These are phyloP conservation scores for Actinemys pallida DNA, from an alignment of 2,113 vertebrate species.

Conservation along the genomic window DNA sequence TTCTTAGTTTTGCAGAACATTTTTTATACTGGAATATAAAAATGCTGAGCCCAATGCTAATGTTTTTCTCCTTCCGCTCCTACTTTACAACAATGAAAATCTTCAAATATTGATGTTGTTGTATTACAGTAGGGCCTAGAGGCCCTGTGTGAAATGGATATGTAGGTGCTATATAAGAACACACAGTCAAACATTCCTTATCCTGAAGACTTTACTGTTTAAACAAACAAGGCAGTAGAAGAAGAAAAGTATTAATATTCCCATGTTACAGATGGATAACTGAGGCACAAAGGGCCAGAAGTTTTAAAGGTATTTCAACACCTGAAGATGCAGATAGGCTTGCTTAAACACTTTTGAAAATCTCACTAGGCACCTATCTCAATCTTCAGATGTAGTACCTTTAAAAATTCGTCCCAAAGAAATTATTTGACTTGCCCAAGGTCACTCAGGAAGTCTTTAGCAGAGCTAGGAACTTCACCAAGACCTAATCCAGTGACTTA, in stretches of 20 bases:
- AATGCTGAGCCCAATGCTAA: neutral
- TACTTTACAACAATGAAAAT: fast-evolving
- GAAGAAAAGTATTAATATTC: neutral
- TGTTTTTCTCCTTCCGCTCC: neutral
- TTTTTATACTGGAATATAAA: too few species aligned
- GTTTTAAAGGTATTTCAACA: neutral
- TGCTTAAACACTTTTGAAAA: neutral
- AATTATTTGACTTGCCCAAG: neutral
- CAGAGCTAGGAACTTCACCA: neutral
- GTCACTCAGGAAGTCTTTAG: neutral
- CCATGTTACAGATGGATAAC: neutral
- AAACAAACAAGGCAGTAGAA: neutral
- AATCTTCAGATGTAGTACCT: neutral
- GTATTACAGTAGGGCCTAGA: too few species aligned
- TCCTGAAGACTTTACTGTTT: neutral
- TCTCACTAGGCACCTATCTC: neutral
- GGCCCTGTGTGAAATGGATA: neutral
- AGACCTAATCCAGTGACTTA: neutral
- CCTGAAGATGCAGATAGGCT: neutral
- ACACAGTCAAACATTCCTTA: neutral
- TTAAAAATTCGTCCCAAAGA: neutral
- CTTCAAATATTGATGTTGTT: neutral
- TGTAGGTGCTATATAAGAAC: neutral
- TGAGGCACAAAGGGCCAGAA: neutral
- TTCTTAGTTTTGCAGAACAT: neutral